A percentile compares a stretch with the other conserved stretches of the same genome.
phyloP scores from a whole-genome alignment of 2,113 vertebrate species.

The Hassar affinis region DNA sequence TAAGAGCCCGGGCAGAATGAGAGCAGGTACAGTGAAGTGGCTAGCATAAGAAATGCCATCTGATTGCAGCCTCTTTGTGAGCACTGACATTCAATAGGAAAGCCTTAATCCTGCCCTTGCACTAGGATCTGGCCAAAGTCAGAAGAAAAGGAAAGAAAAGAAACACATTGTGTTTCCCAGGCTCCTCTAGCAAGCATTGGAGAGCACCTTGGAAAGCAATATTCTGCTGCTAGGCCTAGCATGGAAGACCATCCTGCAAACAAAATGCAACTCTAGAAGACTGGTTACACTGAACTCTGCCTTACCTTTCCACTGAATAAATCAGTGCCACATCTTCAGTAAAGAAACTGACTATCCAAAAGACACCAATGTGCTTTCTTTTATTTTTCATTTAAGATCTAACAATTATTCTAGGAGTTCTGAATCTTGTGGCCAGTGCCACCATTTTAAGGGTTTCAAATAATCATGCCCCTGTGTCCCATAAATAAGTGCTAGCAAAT shows the following conservation, averaged over 20 bases:
- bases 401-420: slow-evolving; percentile 7
- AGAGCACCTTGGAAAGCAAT: slow-evolving; percentile 61
- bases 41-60: slow-evolving; percentile 61
- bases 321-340: background rate
- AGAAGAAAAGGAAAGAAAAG: slow-evolving; percentile 55
- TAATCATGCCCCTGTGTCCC: background rate
- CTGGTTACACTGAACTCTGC: background rate
- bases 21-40: slow-evolving; percentile 57
- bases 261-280: slow-evolving; percentile 21
- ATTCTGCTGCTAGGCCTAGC: slow-evolving; percentile 32
- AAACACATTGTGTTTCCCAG: slow-evolving; percentile 62
- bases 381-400: slow-evolving; percentile 2
- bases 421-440: background rate
- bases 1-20: slow-evolving; percentile 44
- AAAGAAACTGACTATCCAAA: background rate
- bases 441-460: background rate
- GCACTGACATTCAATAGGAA: slow-evolving; percentile 65
- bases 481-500: background rate
- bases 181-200: slow-evolving; percentile 64
- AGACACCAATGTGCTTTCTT: background rate
- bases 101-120: slow-evolving; percentile 58
- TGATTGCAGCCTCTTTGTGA: slow-evolving; percentile 69
- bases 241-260: slow-evolving; percentile 3
- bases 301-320: background rate
- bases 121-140: slow-evolving; percentile 61